Percentiles rank a stretch among this genome's conserved stretches.
Evolutionary conservation across 2,113 vertebrate genomes (phyloP).

Genomic region (Brachionichthys hirsutus): DNA sequence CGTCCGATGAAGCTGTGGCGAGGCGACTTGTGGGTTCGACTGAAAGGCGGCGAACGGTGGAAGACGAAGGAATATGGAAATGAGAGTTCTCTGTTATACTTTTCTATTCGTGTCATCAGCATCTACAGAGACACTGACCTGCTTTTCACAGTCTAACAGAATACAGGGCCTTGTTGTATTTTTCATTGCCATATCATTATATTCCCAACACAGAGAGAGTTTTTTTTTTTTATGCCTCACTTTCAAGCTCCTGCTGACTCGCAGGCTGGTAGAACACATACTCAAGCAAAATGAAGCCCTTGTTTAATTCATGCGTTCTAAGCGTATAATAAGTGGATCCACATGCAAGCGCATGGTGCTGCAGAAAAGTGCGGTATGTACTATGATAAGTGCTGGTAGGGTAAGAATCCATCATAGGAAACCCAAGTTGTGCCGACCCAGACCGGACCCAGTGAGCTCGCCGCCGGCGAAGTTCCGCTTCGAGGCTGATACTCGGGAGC

Average conservation of each 20-base stretch:
- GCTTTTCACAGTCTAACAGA: conserved; percentile 45
- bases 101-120: conserved; percentile 10
- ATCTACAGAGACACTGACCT: conserved; percentile 12
- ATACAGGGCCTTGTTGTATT: conserved; percentile 29
- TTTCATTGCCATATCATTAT: conserved; percentile 48
- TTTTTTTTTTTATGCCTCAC: conserved; percentile 48
- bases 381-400: too few species aligned
- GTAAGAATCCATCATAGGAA: too few species aligned
- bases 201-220: conserved; percentile 36
- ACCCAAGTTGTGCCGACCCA: too few species aligned
- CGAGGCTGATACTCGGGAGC: too few species aligned
- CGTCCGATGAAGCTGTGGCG: too few species aligned
- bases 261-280: conserved; percentile 20
- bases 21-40: too few species aligned
- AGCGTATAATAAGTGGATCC: too few species aligned
- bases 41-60: neutral
- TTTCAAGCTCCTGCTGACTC: conserved; percentile 49
- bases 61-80: conserved; percentile 2
- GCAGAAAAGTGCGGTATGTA: too few species aligned
- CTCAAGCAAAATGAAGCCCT: conserved; percentile 18
- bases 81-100: neutral
- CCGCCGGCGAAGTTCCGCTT: too few species aligned
- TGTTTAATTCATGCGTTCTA: conserved; percentile 22
- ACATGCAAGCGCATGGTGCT: too few species aligned
- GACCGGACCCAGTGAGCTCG: too few species aligned